phyloP scores from a whole-genome alignment of 1,140 invertebrate genomes.

The Meloidogyne hapla region DNA sequence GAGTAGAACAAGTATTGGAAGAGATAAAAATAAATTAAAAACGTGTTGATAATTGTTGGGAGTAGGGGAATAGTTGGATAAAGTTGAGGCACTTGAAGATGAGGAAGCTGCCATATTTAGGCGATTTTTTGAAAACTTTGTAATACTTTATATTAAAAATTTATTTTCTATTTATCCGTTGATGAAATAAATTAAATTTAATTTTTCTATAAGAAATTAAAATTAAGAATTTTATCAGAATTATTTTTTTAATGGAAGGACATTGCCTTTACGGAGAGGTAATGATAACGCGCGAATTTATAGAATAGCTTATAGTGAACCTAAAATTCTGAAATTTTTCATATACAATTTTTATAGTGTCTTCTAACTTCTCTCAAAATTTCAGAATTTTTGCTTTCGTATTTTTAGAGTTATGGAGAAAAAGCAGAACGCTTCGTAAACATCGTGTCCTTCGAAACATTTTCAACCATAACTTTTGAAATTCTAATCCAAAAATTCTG shows the following conservation, averaged over 20 bases:
- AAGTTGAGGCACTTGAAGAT: constrained; percentile 9
- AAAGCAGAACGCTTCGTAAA: neutral
- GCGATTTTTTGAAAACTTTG: neutral
- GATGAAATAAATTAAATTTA: neutral
- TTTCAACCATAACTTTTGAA: too few species aligned
- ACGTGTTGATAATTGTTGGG: constrained; percentile 15
- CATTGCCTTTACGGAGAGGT: neutral
- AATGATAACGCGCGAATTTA: neutral
- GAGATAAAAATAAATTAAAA: constrained; percentile 29
- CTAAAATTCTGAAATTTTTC: neutral
- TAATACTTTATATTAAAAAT: neutral
- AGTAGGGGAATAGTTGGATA: constrained; percentile 18
- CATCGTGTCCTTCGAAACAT: neutral
- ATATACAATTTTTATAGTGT: neutral
- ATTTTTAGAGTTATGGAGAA: neutral
- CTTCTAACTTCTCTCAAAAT: neutral
- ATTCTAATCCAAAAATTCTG: neutral
- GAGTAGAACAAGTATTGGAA: constrained; percentile 29
- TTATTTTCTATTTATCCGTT: too few species aligned
- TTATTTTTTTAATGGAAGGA: neutral
- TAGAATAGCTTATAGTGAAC: neutral
- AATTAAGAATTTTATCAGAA: neutral
- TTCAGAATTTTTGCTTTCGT: neutral
- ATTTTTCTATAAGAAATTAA: neutral
- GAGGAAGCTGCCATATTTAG: constrained; percentile 4